Base-by-base conservation (phyloP, 2,113 vertebrate genomes). In the Acanthisitta chloris region DNA sequence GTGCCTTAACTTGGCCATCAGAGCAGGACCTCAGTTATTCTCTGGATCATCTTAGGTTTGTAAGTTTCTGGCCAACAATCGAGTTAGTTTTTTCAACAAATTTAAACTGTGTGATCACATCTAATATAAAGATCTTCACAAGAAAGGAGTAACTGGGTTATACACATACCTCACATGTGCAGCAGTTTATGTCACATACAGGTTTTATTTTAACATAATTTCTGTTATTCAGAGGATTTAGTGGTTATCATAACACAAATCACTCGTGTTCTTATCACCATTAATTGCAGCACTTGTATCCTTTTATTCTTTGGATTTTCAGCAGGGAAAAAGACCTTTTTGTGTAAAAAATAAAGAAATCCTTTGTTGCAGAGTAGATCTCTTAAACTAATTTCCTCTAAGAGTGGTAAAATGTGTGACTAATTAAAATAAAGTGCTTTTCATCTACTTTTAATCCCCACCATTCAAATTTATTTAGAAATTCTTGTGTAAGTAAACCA, bases 351-450 rank as follows among this genome's bases (percentile, higher is more conserved):
- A 58, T 16, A 48, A 81, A 26, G 17, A 72, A 91, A 76, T 65
- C 59, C 19, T 65, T 58, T 55, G 33, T 61, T 69, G 42, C 78
- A 79, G 58, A 66, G 40, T 52, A 82, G 70, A 65, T 95, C 24
- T 9, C 54, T 93, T 90, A 65, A 80, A 43, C 71, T 58, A 3
- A 82, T 95, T 95, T 84, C 49, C 55, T 65, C 29, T 46, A 15
- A 18, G 81, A 76, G 46, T 49, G 42, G 45, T 77, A 73, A 90
- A 86, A 91, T 9, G 21, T 82, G 80, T 66, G 90, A 74, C 82
- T 90, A 78, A 94, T 96, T 91, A 83, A 93, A 92, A 66, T 45
- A 40, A 86, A 93, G 55, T 51, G 88, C 58, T 17, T 96, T 96
- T 94, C 71, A 36, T 86, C 52, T 28, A 28, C 71, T 92, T 23